Evolutionary conservation across 2,797 vertebrate genomes (phyloP), one percentile per base, ranked within the genome.

Genomic region (Acrossocheilus fasciatus): DNA sequence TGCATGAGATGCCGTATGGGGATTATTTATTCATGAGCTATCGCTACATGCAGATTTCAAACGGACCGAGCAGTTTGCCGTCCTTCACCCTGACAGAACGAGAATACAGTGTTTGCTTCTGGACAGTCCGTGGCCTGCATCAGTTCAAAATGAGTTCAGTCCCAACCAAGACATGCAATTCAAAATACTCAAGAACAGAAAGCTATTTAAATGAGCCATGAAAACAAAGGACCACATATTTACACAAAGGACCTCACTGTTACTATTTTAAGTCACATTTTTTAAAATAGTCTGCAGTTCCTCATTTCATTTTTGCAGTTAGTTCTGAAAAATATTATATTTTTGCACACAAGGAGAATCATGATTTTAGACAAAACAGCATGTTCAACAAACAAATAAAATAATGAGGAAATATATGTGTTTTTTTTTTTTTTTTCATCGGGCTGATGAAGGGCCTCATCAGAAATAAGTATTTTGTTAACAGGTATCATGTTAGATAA

Each of bases 21-120:
- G 82, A 91, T 92, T 90, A 91, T 91, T 92, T 91, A 91, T 91
- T 92, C 90, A 91, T 91, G 87, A 91, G 90, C 84, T 82, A 88
- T 87, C 74, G 86, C 90, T 87, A 87, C 87, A 90, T 91, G 90
- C 89, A 89, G 89, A 91, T 90, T 92, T 91, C 88, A 90, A 90
- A 87, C 89, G 76, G 89, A 77, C 86, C 73, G 81, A 89, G 87
- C 86, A 74, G 81, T 88, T 87, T 75, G 69, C 88, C 74, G 82
- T 88, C 90, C 83, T 85, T 87, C 89, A 89, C 83, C 83, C 77
- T 52, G 86, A 86, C 64, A 83, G 81, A 17, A 50, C 26, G 20
- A 43, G 66, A 77, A 81, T 45, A 30, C 47, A 41, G 70, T 41
- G 59, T 66, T 54, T 82, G 84, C 36, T 79, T 73, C 66, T 83